Percentiles rank a stretch among this genome's conserved stretches.
Evolutionary conservation across 2,113 vertebrate species (phyloP).

Genomic region (Urocynchramus pylzowi): DNA sequence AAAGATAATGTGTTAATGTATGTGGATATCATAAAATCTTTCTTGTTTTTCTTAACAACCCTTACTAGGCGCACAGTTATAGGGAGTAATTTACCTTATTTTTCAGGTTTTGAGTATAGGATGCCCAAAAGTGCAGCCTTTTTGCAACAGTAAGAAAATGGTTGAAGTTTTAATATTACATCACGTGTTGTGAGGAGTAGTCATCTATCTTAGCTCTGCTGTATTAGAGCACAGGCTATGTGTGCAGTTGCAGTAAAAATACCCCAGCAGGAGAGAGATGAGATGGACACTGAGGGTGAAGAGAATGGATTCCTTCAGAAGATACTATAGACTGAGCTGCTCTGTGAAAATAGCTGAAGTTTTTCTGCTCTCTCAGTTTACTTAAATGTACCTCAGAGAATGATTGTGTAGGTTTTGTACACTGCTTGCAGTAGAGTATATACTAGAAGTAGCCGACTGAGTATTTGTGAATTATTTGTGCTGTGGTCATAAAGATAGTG

Average conservation of each 20-base stretch:
- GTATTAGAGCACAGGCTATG: not conserved
- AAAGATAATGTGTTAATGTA: not conserved
- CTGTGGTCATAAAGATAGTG: not conserved
- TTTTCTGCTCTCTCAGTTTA: not conserved
- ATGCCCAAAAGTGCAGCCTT: not conserved
- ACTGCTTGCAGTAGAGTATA: not conserved
- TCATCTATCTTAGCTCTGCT: not conserved
- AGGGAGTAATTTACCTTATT: not conserved
- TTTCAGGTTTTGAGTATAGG: not conserved
- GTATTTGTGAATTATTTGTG: slow-evolving; percentile 43
- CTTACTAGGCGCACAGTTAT: not conserved
- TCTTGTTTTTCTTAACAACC: not conserved
- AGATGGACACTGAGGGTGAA: not conserved
- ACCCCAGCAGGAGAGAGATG: not conserved
- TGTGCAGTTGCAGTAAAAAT: not conserved
- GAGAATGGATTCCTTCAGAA: not conserved
- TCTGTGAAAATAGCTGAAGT: not conserved
- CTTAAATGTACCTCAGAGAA: not conserved
- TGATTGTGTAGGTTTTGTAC: not conserved
- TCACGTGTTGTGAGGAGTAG: not conserved
- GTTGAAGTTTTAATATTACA: not conserved
- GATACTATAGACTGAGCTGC: not conserved
- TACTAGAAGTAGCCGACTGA: not conserved
- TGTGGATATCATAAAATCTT: not conserved
- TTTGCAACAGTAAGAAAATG: not conserved